phyloP scores from a whole-genome alignment of 2,113 vertebrate genomes.

The Pteronura brasiliensis region DNA sequence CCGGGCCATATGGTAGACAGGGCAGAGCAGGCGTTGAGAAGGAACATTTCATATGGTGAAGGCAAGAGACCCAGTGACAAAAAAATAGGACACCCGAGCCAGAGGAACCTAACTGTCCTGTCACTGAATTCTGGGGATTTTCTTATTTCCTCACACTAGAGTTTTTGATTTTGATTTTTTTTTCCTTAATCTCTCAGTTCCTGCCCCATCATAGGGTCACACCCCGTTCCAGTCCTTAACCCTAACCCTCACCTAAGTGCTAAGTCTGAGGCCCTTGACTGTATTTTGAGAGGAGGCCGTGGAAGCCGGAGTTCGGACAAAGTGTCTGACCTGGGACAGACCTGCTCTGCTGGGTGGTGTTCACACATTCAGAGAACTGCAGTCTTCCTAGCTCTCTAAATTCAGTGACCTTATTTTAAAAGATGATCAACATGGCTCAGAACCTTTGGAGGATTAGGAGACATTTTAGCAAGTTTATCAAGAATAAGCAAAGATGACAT shows the following conservation, averaged over 20 bases:
- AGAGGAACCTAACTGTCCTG: background rate
- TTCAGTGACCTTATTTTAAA: conserved; percentile 78
- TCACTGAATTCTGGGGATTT: background rate
- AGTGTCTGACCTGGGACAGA: background rate
- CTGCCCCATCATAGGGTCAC: background rate
- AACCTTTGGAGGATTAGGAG: conserved; percentile 73
- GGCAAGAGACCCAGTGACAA: background rate
- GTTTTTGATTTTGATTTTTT: background rate
- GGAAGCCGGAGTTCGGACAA: background rate
- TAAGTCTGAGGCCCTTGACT: background rate
- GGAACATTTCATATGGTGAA: background rate
- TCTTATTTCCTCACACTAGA: background rate
- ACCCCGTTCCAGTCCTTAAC: background rate
- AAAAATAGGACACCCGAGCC: background rate
- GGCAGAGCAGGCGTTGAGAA: background rate
- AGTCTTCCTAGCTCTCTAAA: conserved; percentile 56
- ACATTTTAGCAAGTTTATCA: conserved; percentile 75
- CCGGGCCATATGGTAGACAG: background rate
- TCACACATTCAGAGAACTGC: background rate
- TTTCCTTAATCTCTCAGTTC: background rate
- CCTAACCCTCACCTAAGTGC: background rate
- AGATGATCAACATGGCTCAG: conserved; percentile 66
- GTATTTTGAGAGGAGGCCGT: background rate
- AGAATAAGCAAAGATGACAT: conserved; percentile 78
- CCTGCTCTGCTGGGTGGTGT: background rate